Percentiles rank a stretch among this genome's conserved stretches.
These are phyloP conservation scores for Trematomus loennbergii DNA, from an alignment of 2,113 vertebrate species.

Conservation along the genomic window DNA sequence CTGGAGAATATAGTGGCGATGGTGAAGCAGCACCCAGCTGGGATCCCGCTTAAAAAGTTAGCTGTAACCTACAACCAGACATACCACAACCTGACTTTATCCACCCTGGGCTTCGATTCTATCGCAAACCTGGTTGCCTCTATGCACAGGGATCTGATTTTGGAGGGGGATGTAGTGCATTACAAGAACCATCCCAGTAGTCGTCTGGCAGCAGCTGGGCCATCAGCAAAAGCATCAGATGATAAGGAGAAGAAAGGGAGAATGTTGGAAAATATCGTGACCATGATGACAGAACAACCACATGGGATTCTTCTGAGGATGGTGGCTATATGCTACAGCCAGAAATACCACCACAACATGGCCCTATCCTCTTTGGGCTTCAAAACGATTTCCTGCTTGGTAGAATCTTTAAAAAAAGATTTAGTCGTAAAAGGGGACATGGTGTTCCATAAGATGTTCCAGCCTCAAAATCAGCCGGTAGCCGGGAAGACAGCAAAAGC, in stretches of 20 bases:
- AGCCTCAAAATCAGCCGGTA: background rate
- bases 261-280: constrained; percentile 48
- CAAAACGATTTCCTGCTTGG: constrained; percentile 42
- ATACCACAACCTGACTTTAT: constrained; percentile 63
- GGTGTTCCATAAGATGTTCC: constrained; percentile 67
- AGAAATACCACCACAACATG: constrained; percentile 64
- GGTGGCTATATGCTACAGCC: constrained; percentile 52
- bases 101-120: constrained; percentile 62
- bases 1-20: constrained; percentile 62
- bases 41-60: constrained; percentile 70
- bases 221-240: background rate
- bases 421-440: constrained; percentile 52
- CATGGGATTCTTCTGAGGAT: constrained; percentile 64
- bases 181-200: constrained; percentile 27
- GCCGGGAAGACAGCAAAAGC: background rate
- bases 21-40: constrained; percentile 62
- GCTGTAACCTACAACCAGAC: constrained; percentile 48
- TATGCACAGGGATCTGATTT: constrained; percentile 58
- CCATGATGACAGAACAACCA: constrained; percentile 61
- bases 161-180: constrained; percentile 55
- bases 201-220: background rate
- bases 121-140: constrained; percentile 53
- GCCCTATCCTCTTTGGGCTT: constrained; percentile 63
- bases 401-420: constrained; percentile 63
- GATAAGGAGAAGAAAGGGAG: background rate